phyloP scores from a whole-genome alignment of 2,888 invertebrate species.

The Xanthorhoe spadicearia region DNA sequence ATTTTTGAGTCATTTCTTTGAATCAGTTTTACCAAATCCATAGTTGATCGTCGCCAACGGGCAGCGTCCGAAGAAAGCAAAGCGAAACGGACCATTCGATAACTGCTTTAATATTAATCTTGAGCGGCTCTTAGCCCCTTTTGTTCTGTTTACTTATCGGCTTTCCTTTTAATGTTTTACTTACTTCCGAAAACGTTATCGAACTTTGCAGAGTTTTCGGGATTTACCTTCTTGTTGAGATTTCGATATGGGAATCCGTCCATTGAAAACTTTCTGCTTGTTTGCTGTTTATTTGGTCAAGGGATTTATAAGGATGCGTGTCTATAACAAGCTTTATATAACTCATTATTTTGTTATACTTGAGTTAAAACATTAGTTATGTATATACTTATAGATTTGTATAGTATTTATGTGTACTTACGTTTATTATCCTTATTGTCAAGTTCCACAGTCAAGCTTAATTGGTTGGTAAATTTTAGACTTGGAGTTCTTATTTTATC shows the following conservation, averaged over 20 bases:
- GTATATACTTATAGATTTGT: too few relatives aligned
- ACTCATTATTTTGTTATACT: too few relatives aligned
- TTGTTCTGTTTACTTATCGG: constrained; percentile 44
- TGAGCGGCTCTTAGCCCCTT: constrained; percentile 35
- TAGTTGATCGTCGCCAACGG: constrained; percentile 10
- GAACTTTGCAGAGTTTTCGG: constrained; percentile 15
- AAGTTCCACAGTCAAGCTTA: too few relatives aligned
- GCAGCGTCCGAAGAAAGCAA: constrained; percentile 4
- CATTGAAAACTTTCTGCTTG: neutral
- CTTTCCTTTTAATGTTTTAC: constrained; percentile 41
- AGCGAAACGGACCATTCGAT: constrained; percentile 25
- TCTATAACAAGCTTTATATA: neutral
- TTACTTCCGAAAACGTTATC: constrained; percentile 28
- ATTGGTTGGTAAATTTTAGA: too few relatives aligned
- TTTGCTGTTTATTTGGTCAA: neutral
- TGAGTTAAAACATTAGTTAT: too few relatives aligned
- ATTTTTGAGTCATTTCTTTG: too few relatives aligned
- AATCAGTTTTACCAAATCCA: too few relatives aligned
- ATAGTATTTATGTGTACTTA: too few relatives aligned
- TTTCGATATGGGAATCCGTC: constrained; percentile 5
- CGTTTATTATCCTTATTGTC: too few relatives aligned
- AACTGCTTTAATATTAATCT: constrained; percentile 45
- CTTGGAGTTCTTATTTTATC: too few relatives aligned
- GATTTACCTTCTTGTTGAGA: constrained; percentile 12
- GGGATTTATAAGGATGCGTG: neutral